These are phyloP conservation scores for Chelonoidis abingdonii DNA, from an alignment of 2,113 vertebrate genomes.

Conservation along the genomic window DNA sequence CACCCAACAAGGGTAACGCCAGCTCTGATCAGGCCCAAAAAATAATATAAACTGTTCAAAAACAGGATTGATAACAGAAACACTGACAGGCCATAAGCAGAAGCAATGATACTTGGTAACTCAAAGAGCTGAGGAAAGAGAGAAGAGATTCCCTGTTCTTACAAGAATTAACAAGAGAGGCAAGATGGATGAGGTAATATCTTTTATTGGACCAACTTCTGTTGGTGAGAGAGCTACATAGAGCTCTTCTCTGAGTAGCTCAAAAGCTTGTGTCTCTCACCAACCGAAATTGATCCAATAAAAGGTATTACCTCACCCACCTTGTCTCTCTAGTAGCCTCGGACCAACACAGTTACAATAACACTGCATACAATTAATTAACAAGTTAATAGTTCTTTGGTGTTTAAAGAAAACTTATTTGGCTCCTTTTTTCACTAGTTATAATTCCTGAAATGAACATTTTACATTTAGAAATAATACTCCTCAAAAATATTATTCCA, in stretches of 20 bases:
- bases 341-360: neutral
- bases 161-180: neutral
- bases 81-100: neutral
- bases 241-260: neutral
- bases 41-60: neutral
- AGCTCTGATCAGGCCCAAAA: neutral
- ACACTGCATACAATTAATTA: neutral
- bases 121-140: neutral
- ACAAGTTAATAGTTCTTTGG: neutral
- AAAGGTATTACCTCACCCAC: neutral
- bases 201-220: neutral
- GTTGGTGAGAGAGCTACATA: neutral
- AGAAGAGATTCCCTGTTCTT: neutral
- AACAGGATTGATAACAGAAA: neutral
- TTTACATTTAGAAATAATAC: slow-evolving; percentile 45
- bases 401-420: slow-evolving; percentile 48
- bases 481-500: neutral
- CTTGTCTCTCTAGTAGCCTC: neutral
- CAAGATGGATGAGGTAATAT: neutral
- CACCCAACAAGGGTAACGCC: neutral
- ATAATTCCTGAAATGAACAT: slow-evolving; percentile 50
- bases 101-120: neutral
- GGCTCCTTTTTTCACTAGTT: neutral
- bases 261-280: neutral
- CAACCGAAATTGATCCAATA: neutral